These are phyloP conservation scores for Osmerus eperlanus DNA, from an alignment of 2,113 vertebrate species.

Conservation along the genomic window DNA sequence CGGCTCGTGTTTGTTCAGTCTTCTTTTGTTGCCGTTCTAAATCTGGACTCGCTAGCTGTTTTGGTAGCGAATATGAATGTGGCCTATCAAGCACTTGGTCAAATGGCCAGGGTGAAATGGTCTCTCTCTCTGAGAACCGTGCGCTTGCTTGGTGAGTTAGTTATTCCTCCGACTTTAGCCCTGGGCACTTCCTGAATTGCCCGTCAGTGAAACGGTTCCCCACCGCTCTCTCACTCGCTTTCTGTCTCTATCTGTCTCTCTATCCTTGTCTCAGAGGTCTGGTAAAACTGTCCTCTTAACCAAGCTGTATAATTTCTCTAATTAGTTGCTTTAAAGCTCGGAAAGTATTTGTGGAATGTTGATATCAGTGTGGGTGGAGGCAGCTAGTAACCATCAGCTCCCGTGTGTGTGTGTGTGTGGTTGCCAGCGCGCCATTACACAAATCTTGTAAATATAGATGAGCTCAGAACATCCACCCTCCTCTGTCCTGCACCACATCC, in stretches of 20 bases:
- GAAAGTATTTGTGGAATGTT: constrained; percentile 50
- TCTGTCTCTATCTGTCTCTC: no score
- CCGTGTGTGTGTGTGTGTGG: constrained; percentile 8
- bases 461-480: constrained; percentile 8
- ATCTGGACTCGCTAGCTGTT: not conserved
- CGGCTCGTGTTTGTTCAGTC: not conserved
- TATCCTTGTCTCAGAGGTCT: not conserved
- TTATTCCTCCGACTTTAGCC: not conserved
- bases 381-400: constrained; percentile 13
- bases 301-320: constrained; percentile 43
- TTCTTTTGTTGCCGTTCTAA: not conserved
- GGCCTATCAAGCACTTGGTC: not conserved
- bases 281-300: constrained; percentile 24
- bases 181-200: not conserved
- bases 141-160: not conserved
- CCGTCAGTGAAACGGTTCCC: not conserved
- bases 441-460: constrained; percentile 28
- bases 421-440: not conserved
- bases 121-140: not conserved
- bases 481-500: constrained; percentile 14
- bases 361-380: constrained; percentile 32
- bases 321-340: constrained; percentile 44
- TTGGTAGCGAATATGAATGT: not conserved
- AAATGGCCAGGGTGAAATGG: not conserved
- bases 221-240: not conserved